Evolutionary conservation across 2,888 invertebrate genomes (phyloP), one percentile per base, ranked within the genome.

Genomic region (Thera britannica): DNA sequence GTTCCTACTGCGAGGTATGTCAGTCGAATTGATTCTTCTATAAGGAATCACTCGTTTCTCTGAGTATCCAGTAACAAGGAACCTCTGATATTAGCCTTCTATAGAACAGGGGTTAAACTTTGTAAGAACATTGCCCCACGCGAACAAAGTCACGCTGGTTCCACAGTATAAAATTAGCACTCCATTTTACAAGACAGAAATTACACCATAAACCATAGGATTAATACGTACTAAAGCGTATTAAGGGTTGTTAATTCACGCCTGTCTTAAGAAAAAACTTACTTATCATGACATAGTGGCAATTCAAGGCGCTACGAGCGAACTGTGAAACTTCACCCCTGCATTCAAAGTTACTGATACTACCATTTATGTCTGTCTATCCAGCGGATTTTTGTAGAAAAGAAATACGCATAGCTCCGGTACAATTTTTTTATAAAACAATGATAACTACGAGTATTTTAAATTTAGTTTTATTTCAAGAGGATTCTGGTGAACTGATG

Each of bases 261-360:
- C 74, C 66, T 73, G 68, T 75, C 72, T 72, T 70, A 65, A 61
- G 75, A 75, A 80, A 77, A 77, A 78, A 76, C 76, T 77, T 72
- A 64, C 64, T 69, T 73, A 77, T 75, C 44, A 79, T 84, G 81
- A 85, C 84, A 82, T 77, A 73, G 62, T 67, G 72, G 72, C 80
- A 79, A 79, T 79, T 80, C 71, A 75, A 76, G 74, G 76, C 34
- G 74, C 76, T 78, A 78, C 71, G 55, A 67, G 66, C 57, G 71
- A 67, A 71, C 72, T 67, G 72, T 67, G 56, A 73, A 81, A 82
- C 77, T 78, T 78, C 77, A 69, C 75, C 81, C 79, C 76, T 71
- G 71, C 72, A 72, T 71, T 77, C 75, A 75, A 86, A 84, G 77
- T 85, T 84, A 68, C 67, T 71, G 76, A 75, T 79, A 80, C 81